phyloP scores from a whole-genome alignment of 2,888 invertebrate genomes.

The Trichopoda pennipes region DNA sequence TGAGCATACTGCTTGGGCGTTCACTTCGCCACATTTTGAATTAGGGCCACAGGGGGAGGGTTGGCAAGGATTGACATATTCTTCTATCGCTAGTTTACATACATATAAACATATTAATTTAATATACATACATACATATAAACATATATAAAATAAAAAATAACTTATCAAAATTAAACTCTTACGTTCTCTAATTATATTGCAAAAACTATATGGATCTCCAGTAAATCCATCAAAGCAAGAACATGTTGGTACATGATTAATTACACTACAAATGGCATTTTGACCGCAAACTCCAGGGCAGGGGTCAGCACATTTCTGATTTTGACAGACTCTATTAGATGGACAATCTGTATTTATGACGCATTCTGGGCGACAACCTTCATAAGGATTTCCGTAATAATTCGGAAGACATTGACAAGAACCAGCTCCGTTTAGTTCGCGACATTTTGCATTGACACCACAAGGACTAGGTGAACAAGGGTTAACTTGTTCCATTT shows the following conservation, averaged over 20 bases:
- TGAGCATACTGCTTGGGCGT: conserved; percentile 84
- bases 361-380: conserved; percentile 87
- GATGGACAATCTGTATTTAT: conserved; percentile 87
- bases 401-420: conserved; percentile 86
- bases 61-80: conserved; percentile 84
- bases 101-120: conserved; percentile 50
- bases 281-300: conserved; percentile 89
- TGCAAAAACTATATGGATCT: conserved; percentile 89
- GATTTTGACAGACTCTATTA: conserved; percentile 86
- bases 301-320: conserved; percentile 88
- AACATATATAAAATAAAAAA: not conserved
- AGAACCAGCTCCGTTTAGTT: conserved; percentile 81
- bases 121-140: not conserved
- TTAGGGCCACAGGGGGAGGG: conserved; percentile 90
- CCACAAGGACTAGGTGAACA: conserved; percentile 87
- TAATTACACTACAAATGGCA: conserved; percentile 88
- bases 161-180: conserved; percentile 52
- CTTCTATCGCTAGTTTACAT: conserved; percentile 70
- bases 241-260: conserved; percentile 90
- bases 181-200: conserved; percentile 81
- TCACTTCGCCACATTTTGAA: conserved; percentile 86
- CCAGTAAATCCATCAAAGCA: conserved; percentile 84
- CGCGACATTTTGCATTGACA: conserved; percentile 83
- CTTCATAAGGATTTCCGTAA: conserved; percentile 86
- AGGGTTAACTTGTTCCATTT: conserved; percentile 81